Base-by-base conservation (phyloP, 2,888 invertebrate genomes). In the Tetrapedia diversipes region DNA sequence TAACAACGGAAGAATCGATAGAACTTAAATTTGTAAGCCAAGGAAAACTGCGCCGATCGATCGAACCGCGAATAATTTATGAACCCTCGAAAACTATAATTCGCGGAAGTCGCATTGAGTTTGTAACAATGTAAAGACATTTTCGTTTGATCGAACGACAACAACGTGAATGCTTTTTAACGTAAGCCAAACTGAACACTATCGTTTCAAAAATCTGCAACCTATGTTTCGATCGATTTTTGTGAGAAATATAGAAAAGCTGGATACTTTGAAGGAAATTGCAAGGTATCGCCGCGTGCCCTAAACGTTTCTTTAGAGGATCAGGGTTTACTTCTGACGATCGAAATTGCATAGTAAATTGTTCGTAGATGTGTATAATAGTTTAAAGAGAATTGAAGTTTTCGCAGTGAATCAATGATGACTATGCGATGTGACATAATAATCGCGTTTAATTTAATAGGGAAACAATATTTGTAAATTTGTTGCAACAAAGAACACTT, bases 1-100 rank as follows among this genome's bases (percentile, higher is more conserved):
- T 65, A 80, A 86, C 81, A 79, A n/a, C 69, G 47, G 66, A 63
- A 29, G 32, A 85, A 88, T 89, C 89, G 80, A 89, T 89, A 85
- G 59, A 45, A 77, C 73, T 79, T 84, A 74, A 86, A 87, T 89
- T 87, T 66, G 82, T 86, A 78, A 88, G 81, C 65, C 75, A 68
- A 69, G 70, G 77, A 76, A 81, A 87, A 79, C 77, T 74, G 76
- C 70, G 37, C 37, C 77, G 80, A 53, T 85, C 85, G 76, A 73
- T 63, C 10, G 53, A 53, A 41, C 22, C 14, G n/a, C 51, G 34
- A 61, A 66, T 66, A 71, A 60, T 56, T 37, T 11, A 71, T 7
- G 11, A 54, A 60, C 16, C 16, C 16, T 64, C 43, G n/a, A 54
- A 56, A 54, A 43, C 24, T 53, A 39, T 34, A 6, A 47, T 27